A percentile compares a stretch with the other conserved stretches of the same genome.
These are phyloP conservation scores for Eupithecia centaureata DNA, from an alignment of 2,888 invertebrate species.

Conservation along the genomic window DNA sequence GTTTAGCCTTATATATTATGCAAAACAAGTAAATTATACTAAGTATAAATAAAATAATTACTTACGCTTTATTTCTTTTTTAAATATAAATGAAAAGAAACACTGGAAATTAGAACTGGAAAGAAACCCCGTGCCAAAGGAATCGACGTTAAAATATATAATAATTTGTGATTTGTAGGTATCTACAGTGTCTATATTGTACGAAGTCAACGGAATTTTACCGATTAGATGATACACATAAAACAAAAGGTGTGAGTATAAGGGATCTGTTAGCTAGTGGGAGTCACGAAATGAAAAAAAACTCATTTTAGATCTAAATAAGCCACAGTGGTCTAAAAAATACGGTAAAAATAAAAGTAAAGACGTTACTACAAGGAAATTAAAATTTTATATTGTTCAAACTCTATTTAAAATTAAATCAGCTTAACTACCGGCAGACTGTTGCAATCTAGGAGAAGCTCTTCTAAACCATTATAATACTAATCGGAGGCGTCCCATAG, in stretches of 20 bases:
- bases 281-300: background rate
- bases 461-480: no score
- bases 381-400: no score
- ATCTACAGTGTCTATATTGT: constrained; percentile 47
- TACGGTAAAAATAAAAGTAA: no score
- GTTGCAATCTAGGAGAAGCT: no score
- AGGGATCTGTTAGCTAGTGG: background rate
- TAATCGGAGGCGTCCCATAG: no score
- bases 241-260: background rate
- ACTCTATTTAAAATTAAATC: no score
- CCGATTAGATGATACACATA: constrained; percentile 42
- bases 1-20: no score
- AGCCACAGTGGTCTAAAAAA: background rate
- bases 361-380: no score
- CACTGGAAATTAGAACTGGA: constrained; percentile 13
- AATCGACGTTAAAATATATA: constrained; percentile 47
- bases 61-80: no score
- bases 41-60: no score
- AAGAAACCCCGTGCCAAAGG: constrained; percentile 29
- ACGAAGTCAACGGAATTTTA: constrained; percentile 45
- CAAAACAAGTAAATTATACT: no score
- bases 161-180: constrained; percentile 47
- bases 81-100: constrained; percentile 16
- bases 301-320: background rate
- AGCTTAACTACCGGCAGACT: no score